These are phyloP conservation scores for Lichenostomus cassidix DNA, from an alignment of 2,113 vertebrate species.

Conservation along the genomic window DNA sequence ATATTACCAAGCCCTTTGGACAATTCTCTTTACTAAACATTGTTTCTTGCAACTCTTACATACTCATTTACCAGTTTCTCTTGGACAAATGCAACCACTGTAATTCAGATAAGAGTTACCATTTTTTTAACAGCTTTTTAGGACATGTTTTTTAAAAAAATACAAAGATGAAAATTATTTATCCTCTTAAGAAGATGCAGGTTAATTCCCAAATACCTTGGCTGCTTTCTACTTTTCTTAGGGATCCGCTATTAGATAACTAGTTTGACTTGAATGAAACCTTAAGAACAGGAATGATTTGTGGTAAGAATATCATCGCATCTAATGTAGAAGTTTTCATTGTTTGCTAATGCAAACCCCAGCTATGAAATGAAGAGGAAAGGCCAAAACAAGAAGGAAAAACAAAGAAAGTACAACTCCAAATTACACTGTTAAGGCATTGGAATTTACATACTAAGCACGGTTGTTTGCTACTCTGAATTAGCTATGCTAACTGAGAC, in stretches of 20 bases:
- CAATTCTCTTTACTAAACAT: neutral
- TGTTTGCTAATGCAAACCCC: neutral
- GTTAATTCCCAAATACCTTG: neutral
- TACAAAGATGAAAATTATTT: neutral
- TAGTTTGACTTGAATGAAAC: slow-evolving; percentile 2
- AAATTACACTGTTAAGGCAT: neutral
- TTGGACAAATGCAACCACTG: neutral
- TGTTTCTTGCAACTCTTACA: neutral
- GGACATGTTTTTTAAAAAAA: neutral
- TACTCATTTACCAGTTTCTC: slow-evolving; percentile 8
- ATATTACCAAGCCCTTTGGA: neutral
- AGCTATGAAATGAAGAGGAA: neutral
- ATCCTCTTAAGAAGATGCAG: neutral
- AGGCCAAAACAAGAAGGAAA: neutral
- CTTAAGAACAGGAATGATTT: neutral
- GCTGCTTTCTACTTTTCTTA: neutral
- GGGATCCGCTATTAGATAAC: neutral
- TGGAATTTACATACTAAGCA: neutral
- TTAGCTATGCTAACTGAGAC: slow-evolving; percentile 4
- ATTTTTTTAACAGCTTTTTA: neutral
- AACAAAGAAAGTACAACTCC: neutral
- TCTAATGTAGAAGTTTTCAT: neutral
- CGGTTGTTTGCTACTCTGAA: neutral
- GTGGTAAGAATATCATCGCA: neutral
- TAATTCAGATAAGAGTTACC: neutral